Percentiles rank a stretch among this genome's conserved stretches.
These are phyloP conservation scores for Scaptodrosophila latifasciaeformis DNA, from an alignment of 2,888 invertebrate genomes.

Conservation along the genomic window DNA sequence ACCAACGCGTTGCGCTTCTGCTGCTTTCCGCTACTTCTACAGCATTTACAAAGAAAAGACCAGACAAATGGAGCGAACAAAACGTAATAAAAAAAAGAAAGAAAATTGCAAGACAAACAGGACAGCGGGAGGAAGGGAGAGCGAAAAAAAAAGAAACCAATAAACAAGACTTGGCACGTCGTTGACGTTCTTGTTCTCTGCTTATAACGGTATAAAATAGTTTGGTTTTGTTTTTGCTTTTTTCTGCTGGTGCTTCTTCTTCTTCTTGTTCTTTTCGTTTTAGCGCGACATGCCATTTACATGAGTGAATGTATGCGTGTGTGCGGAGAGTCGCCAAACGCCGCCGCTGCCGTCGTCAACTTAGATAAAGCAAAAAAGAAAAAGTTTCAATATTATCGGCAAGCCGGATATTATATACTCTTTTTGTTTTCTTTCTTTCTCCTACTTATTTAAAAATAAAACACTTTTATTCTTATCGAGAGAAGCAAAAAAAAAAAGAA, in stretches of 20 bases:
- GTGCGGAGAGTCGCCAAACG: neutral
- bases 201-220: conserved; percentile 28
- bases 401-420: conserved; percentile 12
- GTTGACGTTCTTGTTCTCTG: conserved; percentile 8
- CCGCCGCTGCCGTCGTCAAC: neutral
- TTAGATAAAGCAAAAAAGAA: conserved; percentile 29
- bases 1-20: too few species aligned
- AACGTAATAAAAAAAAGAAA: neutral
- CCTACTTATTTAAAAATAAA: conserved; percentile 10
- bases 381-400: neutral
- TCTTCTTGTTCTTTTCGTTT: neutral
- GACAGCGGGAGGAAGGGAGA: too few species aligned
- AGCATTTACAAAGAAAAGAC: conserved; percentile 1
- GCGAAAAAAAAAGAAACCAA: too few species aligned
- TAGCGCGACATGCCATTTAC: neutral
- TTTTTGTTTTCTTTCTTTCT: neutral
- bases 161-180: too few species aligned
- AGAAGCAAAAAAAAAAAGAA: conserved; percentile 7
- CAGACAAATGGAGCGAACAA: conserved; percentile 1
- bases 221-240: neutral
- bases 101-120: conserved; percentile 10
- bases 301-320: conserved; percentile 10
- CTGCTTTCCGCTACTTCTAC: too few species aligned
- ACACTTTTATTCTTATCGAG: too few species aligned
- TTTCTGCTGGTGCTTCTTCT: too few species aligned